Conservation (phyloP, 2,113 vertebrate genomes). For the Hemiscyllium ocellatum region DNA sequence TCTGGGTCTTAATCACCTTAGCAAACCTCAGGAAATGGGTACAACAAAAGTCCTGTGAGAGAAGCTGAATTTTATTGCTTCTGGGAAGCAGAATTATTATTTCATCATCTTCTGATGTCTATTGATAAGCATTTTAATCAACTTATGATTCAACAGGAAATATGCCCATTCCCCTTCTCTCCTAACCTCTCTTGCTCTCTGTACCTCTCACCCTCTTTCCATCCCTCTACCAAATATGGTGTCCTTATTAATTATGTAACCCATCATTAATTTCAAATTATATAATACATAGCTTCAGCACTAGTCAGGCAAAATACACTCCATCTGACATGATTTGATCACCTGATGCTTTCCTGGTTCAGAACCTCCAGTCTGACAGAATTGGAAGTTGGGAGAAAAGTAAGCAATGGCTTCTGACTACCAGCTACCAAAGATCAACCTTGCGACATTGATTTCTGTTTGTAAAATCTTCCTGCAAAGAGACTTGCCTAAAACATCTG, state of each 20-base stretch:
- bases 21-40: neutral
- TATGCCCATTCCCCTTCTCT: constrained; percentile 20
- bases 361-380: neutral
- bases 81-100: neutral
- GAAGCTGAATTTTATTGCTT: neutral
- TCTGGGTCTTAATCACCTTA: neutral
- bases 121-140: neutral
- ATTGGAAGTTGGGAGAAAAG: neutral
- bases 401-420: constrained; percentile 19
- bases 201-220: neutral
- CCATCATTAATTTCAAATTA: neutral
- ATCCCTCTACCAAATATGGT: constrained; percentile 16
- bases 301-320: neutral
- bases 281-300: neutral
- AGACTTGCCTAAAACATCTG: neutral
- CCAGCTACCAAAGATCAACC: constrained; percentile 79
- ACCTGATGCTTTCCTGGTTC: neutral
- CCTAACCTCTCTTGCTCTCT: neutral
- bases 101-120: neutral
- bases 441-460: constrained; percentile 82
- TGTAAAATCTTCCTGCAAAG: neutral
- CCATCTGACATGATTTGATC: neutral
- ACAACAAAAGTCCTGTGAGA: neutral
- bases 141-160: constrained; percentile 31
- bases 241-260: constrained; percentile 28